These are phyloP conservation scores for Carpatolechia fugitivella DNA, from an alignment of 2,888 invertebrate genomes.

Conservation along the genomic window DNA sequence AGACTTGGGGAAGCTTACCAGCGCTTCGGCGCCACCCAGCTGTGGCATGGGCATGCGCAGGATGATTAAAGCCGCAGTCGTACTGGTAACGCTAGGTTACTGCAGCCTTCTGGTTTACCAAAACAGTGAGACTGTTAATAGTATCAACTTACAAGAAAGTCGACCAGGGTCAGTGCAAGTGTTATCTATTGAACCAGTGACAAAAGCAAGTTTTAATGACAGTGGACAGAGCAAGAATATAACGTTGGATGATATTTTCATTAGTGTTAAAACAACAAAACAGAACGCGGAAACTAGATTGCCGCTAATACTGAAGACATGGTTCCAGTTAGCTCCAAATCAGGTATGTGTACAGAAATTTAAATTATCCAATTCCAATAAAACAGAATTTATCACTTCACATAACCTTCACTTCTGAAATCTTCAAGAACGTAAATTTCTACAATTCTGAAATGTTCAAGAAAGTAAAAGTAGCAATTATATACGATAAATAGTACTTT, in stretches of 20 bases:
- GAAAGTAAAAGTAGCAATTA: too few species aligned
- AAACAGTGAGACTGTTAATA: conserved; percentile 72
- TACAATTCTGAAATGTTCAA: too few species aligned
- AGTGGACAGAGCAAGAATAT: conserved; percentile 77
- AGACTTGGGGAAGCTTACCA: conserved; percentile 50
- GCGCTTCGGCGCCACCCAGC: conserved; percentile 63
- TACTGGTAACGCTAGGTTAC: conserved; percentile 76
- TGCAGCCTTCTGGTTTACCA: conserved; percentile 82
- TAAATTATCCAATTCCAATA: too few species aligned
- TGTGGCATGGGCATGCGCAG: conserved; percentile 70
- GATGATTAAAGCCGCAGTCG: conserved; percentile 71
- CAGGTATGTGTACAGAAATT: conserved; percentile 81
- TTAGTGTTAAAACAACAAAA: conserved; percentile 96
- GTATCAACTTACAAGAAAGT: conserved; percentile 72
- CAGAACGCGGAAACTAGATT: conserved; percentile 91
- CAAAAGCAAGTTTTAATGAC: conserved; percentile 59
- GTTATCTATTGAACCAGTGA: conserved; percentile 74
- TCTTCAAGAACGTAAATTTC: too few species aligned
- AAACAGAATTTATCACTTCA: too few species aligned
- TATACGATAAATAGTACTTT: too few species aligned
- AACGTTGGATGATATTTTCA: conserved; percentile 91
- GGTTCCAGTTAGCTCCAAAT: conserved; percentile 95
- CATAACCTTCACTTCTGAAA: too few species aligned
- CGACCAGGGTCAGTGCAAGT: conserved; percentile 65
- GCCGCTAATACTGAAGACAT: conserved; percentile 93